Conservation (phyloP, 2,888 invertebrate species). For the Uropetala carovei region DNA sequence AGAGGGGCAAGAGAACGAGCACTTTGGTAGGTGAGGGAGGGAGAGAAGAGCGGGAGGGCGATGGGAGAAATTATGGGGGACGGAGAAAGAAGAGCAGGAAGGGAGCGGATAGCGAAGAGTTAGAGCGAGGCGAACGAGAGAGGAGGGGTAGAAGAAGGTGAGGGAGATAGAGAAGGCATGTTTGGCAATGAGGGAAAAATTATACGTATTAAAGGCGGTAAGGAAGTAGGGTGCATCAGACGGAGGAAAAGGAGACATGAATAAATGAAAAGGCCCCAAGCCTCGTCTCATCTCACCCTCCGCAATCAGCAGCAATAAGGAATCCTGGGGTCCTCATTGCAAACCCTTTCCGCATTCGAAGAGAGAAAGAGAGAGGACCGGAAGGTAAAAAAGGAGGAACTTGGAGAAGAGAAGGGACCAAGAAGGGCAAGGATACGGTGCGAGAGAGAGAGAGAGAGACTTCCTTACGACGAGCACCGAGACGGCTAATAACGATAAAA, state of each 20-base stretch:
- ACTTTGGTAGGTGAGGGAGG: background rate
- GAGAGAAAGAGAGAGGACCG: no score
- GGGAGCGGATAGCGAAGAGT: background rate
- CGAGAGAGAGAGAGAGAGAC: background rate
- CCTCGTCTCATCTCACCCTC: conserved; percentile 22
- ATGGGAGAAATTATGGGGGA: background rate
- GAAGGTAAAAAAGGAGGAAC: no score
- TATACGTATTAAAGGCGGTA: no score
- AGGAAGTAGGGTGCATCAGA: background rate
- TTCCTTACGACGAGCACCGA: background rate
- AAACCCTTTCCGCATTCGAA: background rate
- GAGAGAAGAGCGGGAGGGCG: background rate
- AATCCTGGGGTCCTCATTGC: background rate
- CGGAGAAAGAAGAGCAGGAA: background rate
- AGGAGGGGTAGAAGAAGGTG: background rate
- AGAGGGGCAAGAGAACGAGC: background rate
- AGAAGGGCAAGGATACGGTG: background rate
- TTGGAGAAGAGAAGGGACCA: background rate
- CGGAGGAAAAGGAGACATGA: background rate
- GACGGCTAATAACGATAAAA: conserved; percentile 9
- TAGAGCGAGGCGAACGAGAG: background rate
- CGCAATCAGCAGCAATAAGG: conserved; percentile 23
- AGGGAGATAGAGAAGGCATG: no score
- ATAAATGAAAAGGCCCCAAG: conserved; percentile 23
- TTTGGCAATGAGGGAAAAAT: no score